Evolutionary conservation across 2,888 invertebrate species (phyloP), one percentile per base, ranked within the genome.

Genomic region (Hanleya hanleyi): DNA sequence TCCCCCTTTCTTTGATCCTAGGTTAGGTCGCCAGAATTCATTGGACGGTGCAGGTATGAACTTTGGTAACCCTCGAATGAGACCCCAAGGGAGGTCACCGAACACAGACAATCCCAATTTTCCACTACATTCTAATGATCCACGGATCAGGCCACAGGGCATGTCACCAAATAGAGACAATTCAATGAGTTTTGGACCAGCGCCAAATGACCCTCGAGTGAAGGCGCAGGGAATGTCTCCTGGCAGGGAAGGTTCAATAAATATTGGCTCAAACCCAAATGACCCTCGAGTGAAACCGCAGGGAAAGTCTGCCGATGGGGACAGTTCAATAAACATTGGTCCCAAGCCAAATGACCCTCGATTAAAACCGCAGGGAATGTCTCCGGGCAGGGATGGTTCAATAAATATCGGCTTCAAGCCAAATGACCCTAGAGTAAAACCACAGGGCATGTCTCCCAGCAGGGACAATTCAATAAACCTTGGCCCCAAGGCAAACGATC

Each of bases 211-310:
- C 57, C 61, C 61, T 6, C 32, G 61, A 26, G 36, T 37, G 15
- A 29, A 2, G 29, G 22, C 32, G 29, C 69, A 69, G 26, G 57
- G 57, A 0, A 57, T 57, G 36, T 57, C 69, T 18, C 36, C 36
- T 4, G 22, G 22, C 26, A 57, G 57, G 18, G 57, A 33, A 22
- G 9, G 22, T 22, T n/a, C n/a, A n/a, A n/a, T n/a, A n/a, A 73
- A 73, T 70, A 61, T 67, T 57, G n/a, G 66, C 36, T 41, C 70
- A 29, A 70, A 67, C 37, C 62, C 67, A 67, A 35, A 57, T 68
- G 64, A 77, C 65, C 78, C 74, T 32, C 72, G 71, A 18, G 12
- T 74, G 5, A 78, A 75, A 57, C 7, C 29, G 67, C 47, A 67
- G 65, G 33, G 62, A 49, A 73, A 35, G 49, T 67, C 67, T 38